These are phyloP conservation scores for Varanus salvator DNA, from an alignment of 2,113 vertebrate species.

Conservation along the genomic window DNA sequence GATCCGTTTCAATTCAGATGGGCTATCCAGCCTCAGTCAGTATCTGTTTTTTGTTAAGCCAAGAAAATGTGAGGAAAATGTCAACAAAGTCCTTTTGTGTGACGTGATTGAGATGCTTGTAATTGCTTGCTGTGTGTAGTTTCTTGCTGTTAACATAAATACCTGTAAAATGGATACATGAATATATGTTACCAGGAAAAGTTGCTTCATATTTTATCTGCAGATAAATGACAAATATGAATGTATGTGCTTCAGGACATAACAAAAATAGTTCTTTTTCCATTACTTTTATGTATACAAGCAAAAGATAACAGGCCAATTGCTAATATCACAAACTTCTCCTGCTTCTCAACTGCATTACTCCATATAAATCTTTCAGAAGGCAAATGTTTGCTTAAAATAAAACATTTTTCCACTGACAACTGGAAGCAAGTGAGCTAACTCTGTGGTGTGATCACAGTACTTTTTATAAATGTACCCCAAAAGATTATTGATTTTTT, in stretches of 20 bases:
- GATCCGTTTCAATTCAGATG: constrained; percentile 14
- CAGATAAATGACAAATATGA: not conserved
- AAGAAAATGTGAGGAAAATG: constrained; percentile 49
- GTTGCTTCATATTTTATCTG: not conserved
- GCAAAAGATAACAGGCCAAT: not conserved
- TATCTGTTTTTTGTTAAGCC: constrained; percentile 24
- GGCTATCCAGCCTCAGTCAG: constrained; percentile 6
- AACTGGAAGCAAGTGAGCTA: not conserved
- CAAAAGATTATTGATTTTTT: not conserved
- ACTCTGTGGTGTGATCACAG: not conserved
- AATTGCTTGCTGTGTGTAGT: constrained; percentile 33
- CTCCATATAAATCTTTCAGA: not conserved
- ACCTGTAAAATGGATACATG: constrained; percentile 57
- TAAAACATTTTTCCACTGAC: not conserved
- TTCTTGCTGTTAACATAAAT: constrained; percentile 36
- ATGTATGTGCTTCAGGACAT: not conserved
- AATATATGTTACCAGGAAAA: constrained; percentile 22
- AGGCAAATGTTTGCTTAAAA: not conserved
- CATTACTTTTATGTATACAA: not conserved
- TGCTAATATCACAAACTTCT: not conserved
- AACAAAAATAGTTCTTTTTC: not conserved
- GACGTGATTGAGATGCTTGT: constrained; percentile 49
- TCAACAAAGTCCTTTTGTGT: constrained; percentile 51
- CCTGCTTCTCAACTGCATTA: not conserved
- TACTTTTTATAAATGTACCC: not conserved